A percentile compares a stretch with the other conserved stretches of the same genome.
These are phyloP conservation scores for Sphecodes monilicornis DNA, from an alignment of 2,888 invertebrate genomes.

Conservation along the genomic window DNA sequence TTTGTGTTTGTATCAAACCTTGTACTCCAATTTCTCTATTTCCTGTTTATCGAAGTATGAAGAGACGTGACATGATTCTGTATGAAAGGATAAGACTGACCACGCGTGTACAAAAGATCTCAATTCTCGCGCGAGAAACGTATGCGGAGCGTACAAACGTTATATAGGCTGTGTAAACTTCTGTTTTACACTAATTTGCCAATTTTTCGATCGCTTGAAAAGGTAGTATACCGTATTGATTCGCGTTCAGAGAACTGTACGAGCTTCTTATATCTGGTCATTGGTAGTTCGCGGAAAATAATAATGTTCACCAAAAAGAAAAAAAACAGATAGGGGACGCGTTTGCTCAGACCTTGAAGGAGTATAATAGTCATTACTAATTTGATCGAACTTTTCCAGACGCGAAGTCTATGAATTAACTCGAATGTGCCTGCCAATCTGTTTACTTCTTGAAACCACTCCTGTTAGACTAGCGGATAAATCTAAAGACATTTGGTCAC, in stretches of 20 bases:
- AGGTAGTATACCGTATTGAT: conserved; percentile 10
- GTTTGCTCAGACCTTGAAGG: conserved; percentile 68
- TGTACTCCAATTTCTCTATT: conserved; percentile 57
- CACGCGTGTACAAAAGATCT: conserved; percentile 25
- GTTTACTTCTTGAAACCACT: conserved; percentile 83
- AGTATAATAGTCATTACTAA: conserved; percentile 75
- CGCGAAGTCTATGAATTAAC: conserved; percentile 78
- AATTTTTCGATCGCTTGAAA: conserved; percentile 1
- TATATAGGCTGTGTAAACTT: conserved; percentile 21
- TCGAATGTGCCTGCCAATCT: conserved; percentile 83
- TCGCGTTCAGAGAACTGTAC: not conserved
- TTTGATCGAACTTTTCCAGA: conserved; percentile 68
- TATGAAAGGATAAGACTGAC: conserved; percentile 63
- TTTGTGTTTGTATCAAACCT: conserved; percentile 49
- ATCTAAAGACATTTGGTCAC: conserved; percentile 81
- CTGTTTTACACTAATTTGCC: not conserved
- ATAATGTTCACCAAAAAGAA: not conserved
- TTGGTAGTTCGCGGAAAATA: not conserved
- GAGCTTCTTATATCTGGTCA: conserved; percentile 1
- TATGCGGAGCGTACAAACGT: conserved; percentile 18
- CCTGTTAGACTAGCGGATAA: conserved; percentile 81
- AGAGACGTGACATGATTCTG: conserved; percentile 63
- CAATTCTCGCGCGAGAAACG: conserved; percentile 32
- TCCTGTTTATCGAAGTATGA: conserved; percentile 54
- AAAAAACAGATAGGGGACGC: conserved; percentile 23